phyloP scores from a whole-genome alignment of 2,113 vertebrate species.

The Alligator sinensis region DNA sequence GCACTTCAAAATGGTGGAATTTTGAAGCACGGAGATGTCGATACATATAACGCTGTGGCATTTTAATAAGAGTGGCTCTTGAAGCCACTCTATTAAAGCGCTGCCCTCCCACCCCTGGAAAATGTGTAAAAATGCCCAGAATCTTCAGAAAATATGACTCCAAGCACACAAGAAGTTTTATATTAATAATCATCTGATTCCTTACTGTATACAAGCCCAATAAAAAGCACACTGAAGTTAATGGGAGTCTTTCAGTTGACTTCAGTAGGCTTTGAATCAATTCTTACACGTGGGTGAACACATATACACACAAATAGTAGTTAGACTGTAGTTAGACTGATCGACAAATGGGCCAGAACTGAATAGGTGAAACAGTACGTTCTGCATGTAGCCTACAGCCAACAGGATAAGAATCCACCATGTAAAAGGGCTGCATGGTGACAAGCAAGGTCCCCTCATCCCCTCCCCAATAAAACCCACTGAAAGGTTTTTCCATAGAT shows the following conservation, averaged over 20 bases:
- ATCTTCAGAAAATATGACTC: not conserved
- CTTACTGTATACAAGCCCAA: not conserved
- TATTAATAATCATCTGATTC: slow-evolving; percentile 8
- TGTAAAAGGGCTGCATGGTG: not conserved
- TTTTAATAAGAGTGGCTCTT: too few relatives aligned
- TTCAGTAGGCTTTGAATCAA: not conserved
- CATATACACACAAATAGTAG: not conserved
- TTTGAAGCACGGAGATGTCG: too few relatives aligned
- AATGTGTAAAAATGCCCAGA: not conserved
- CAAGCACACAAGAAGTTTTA: not conserved
- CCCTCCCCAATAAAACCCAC: slow-evolving; percentile 1
- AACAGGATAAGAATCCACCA: slow-evolving; percentile 41
- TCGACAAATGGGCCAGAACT: not conserved
- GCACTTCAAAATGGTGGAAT: too few relatives aligned
- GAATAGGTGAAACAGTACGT: slow-evolving; percentile 6
- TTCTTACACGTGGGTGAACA: not conserved
- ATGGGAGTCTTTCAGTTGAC: not conserved
- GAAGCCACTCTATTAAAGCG: too few relatives aligned
- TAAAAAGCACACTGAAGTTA: not conserved
- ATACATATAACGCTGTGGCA: too few relatives aligned
- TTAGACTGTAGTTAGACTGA: not conserved
- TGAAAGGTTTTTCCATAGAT: slow-evolving; percentile 42
- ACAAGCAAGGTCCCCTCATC: not conserved
- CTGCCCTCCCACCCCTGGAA: too few relatives aligned
- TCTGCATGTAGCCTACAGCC: slow-evolving; percentile 6